Conservation (phyloP, 2,888 invertebrate genomes). For the Dasysyrphus tricinctus region DNA sequence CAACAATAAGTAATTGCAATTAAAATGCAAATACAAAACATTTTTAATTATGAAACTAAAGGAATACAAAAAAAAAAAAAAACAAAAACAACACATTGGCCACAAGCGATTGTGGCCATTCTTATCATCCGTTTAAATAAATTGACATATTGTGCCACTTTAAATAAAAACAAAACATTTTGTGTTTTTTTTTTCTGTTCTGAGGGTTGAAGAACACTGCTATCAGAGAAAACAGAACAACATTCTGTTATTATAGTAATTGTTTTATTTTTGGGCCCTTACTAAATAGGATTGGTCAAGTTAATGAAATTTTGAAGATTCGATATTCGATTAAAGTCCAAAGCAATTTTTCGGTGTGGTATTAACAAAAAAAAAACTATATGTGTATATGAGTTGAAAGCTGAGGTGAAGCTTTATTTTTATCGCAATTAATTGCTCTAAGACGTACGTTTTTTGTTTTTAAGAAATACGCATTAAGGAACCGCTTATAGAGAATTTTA, state of each 20-base stretch:
- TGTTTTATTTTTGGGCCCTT: not conserved
- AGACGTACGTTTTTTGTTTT: too few relatives aligned
- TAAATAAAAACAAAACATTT: conserved; percentile 1
- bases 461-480: too few relatives aligned
- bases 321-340: too few relatives aligned
- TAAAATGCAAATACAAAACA: not conserved
- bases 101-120: conserved; percentile 9
- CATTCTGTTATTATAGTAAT: not conserved
- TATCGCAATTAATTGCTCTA: too few relatives aligned
- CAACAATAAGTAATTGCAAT: not conserved
- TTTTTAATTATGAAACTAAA: not conserved
- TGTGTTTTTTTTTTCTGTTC: not conserved
- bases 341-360: too few relatives aligned
- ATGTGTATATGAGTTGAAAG: too few relatives aligned
- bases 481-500: too few relatives aligned
- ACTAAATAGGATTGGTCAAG: not conserved
- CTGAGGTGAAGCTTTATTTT: too few relatives aligned
- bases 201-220: not conserved
- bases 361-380: too few relatives aligned
- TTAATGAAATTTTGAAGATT: too few relatives aligned
- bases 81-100: not conserved
- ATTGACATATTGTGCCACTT: conserved; percentile 27
- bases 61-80: not conserved
- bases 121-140: conserved; percentile 13
- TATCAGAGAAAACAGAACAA: not conserved